These are phyloP conservation scores for Lepidonotus clava DNA, from an alignment of 2,888 invertebrate genomes.

Conservation along the genomic window DNA sequence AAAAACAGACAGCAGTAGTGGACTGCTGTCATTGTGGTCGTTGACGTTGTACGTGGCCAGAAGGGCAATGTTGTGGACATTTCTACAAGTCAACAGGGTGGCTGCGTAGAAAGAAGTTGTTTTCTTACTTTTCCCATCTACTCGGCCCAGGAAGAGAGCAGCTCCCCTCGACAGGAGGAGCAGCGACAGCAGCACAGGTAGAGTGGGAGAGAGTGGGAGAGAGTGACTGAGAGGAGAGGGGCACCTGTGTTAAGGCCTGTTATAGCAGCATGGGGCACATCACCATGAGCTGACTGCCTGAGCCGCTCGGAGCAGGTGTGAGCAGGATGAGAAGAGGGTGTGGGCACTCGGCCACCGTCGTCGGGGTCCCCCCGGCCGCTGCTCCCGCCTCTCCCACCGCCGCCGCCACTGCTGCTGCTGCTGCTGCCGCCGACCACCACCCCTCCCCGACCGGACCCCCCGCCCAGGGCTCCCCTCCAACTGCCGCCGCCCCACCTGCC, in stretches of 20 bases:
- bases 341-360: conserved; percentile 3
- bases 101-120: too few relatives aligned
- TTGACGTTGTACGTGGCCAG: too few relatives aligned
- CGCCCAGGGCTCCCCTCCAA: not conserved
- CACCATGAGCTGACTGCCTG: not conserved
- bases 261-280: not conserved
- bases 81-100: too few relatives aligned
- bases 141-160: not conserved
- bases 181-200: too few relatives aligned
- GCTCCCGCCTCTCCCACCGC: not conserved
- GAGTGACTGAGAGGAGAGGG: not conserved
- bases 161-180: not conserved
- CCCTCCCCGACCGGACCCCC: not conserved
- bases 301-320: not conserved
- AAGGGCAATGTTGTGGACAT: too few relatives aligned
- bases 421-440: not conserved
- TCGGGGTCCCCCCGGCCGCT: not conserved
- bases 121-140: too few relatives aligned
- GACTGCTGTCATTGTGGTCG: too few relatives aligned
- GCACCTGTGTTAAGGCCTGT: not conserved
- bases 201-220: not conserved
- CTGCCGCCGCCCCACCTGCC: not conserved
- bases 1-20: too few relatives aligned
- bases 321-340: conserved; percentile 46
- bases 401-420: not conserved